Evolutionary conservation across 2,797 vertebrate species (phyloP), one percentile per base, ranked within the genome.

Genomic region (Acipenser ruthenus): DNA sequence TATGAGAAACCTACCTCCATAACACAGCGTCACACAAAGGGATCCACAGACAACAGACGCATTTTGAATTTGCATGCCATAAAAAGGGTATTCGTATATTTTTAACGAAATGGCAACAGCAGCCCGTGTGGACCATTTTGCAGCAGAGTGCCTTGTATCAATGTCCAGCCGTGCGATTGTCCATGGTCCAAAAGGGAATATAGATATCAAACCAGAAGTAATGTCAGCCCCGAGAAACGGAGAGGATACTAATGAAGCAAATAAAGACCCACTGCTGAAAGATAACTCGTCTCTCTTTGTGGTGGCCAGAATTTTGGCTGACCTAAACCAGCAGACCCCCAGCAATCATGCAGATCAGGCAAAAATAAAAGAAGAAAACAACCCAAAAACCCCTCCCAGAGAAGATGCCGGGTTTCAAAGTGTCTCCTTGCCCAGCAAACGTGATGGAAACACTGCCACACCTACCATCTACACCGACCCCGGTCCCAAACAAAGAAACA

Each of bases 131-230:
- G 96, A 98, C 91, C 95, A 96, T 85, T 97, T 98, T 81, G 96
- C 96, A 82, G 96, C 96, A 73, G 95, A 99, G 92, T 98, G 96
- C 93, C 95, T 99, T 89, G 95, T 99, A 83, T 99, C 94, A 63
- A 99, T 99, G 96, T 98, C 96, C 84, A 97, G 88, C 72, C 93
- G 93, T 73, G 95, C 93, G 69, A 81, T 99, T 74, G 92, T 98
- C 62, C 95, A 99, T 69, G 79, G 76, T 77, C 91, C 91, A 71
- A 91, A 86, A 82, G 89, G 88, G 80, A 89, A 86, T 70, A 79
- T 86, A 52, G 89, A 90, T 80, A 78, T 88, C 62, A 90, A 83
- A 60, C 83, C 90, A 73, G 91, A 89, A 67, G 84, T 73, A 75
- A 82, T 87, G 69, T 82, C 84, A 71, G 74, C 78, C 59, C 80